Percentiles rank a stretch among this genome's conserved stretches.
phyloP scores from a whole-genome alignment of 1,140 invertebrate species.

The Sycophaga agraensis region DNA sequence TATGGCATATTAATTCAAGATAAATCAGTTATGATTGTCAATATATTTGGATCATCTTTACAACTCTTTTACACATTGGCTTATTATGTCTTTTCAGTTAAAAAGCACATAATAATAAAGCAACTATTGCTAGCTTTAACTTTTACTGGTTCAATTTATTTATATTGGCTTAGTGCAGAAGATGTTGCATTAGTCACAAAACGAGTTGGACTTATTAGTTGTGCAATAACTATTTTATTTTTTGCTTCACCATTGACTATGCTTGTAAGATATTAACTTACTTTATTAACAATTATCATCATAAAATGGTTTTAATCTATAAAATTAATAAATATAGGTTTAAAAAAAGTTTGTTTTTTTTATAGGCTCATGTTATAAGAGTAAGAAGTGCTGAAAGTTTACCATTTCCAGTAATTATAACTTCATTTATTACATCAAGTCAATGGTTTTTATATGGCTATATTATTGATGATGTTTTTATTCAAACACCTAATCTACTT shows the following conservation, averaged over 20 bases:
- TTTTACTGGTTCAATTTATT: constrained; percentile 50
- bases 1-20: constrained; percentile 71
- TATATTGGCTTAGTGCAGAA: constrained; percentile 53
- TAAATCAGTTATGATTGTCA: constrained; percentile 67
- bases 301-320: background rate
- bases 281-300: background rate
- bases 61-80: constrained; percentile 66
- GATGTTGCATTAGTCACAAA: constrained; percentile 40
- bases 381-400: constrained; percentile 75
- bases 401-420: constrained; percentile 76
- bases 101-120: constrained; percentile 61
- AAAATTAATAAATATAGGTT: constrained; percentile 1
- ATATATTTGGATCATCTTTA: constrained; percentile 66
- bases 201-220: constrained; percentile 67
- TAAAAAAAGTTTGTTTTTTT: constrained; percentile 22
- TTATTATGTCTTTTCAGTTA: constrained; percentile 65
- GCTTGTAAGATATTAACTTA: constrained; percentile 56
- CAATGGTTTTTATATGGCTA: constrained; percentile 78
- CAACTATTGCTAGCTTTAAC: constrained; percentile 51
- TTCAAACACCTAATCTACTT: constrained; percentile 74
- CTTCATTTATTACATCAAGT: constrained; percentile 71
- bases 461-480: constrained; percentile 70
- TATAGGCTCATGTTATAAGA: constrained; percentile 69
- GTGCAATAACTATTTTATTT: constrained; percentile 71
- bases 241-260: constrained; percentile 77